A percentile compares a stretch with the other conserved stretches of the same genome.
Evolutionary conservation across 2,797 vertebrate species (phyloP).

Genomic region (Notoglanidium macrostoma): DNA sequence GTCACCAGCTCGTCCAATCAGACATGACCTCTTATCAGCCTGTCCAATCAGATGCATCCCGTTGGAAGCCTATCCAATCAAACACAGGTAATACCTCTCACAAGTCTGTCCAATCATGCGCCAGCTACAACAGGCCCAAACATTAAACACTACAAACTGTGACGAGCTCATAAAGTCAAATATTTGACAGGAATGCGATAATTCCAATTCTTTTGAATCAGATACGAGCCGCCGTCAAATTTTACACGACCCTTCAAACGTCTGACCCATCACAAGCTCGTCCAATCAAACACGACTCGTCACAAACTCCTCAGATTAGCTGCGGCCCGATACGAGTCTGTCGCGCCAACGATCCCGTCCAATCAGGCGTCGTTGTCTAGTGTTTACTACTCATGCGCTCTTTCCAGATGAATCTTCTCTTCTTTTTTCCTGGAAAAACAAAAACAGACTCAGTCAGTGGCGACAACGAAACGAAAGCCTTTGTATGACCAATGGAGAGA

Average conservation of each 20-base stretch:
- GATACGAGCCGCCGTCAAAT: neutral
- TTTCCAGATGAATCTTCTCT: conserved; percentile 47
- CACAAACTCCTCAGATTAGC: neutral
- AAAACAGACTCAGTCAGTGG: neutral
- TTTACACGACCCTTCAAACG: neutral
- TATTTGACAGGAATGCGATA: neutral
- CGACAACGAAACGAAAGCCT: neutral
- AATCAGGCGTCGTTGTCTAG: neutral
- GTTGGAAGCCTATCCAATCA: neutral
- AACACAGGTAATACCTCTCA: neutral
- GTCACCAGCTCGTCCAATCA: neutral
- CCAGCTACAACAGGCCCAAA: neutral
- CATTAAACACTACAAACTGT: neutral
- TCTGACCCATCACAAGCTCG: too few relatives aligned
- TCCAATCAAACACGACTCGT: neutral
- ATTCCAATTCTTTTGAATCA: neutral
- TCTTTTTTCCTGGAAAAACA: conserved; percentile 23
- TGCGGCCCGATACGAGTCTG: neutral
- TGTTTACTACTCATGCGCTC: neutral
- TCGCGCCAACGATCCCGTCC: neutral
- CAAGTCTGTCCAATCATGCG: neutral
- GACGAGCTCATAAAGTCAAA: neutral
- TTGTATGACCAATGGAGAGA: too few relatives aligned
- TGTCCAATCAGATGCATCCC: neutral
- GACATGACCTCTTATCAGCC: neutral